Evolutionary conservation across 2,113 vertebrate genomes (phyloP), one percentile per base, ranked within the genome.

Genomic region (Hydrolagus affinis): DNA sequence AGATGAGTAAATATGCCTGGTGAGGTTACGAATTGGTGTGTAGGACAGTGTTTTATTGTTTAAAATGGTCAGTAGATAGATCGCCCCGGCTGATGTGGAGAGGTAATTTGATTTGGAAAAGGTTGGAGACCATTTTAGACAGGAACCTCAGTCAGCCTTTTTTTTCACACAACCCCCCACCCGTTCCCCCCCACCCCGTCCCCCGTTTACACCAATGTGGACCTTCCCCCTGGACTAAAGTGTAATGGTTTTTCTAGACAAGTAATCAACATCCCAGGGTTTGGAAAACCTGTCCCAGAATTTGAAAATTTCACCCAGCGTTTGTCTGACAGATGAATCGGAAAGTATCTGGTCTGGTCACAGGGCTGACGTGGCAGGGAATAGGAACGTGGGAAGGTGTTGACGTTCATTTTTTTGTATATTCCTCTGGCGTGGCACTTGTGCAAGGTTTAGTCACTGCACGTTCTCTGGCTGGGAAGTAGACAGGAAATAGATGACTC

Each of bases 401-500:
- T 32, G n/a, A 25, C 66, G 25, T 30, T 83, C 78, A 60, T 14
- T 66, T 83, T 14, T 66, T 83, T 68, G 78, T 68, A 83, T 64
- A 83, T 83, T 68, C 62, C 23, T 68, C 78, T 21, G 14, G 60
- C 30, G 78, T 66, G 10, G 25, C 60, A 66, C 62, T 66, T 83
- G 25, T 30, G 62, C 66, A 83, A 14, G 60, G 17, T 83, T 83
- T 83, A 83, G 78, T 83, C 62, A 66, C 78, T 66, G 62, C 78
- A 83, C 62, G 62, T 66, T 68, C 62, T 32, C 78, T 83, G 78
- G 78, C 78, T 83, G 78, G 78, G 78, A 83, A 83, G 78, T 83
- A 83, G 78, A 83, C 78, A 83, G 78, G 78, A 83, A 83, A 83
- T 83, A 83, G 78, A 83, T 83, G 78, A 83, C 60, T 68, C 78